phyloP scores from a whole-genome alignment of 2,888 invertebrate genomes.

The Neoscelio sp. region DNA sequence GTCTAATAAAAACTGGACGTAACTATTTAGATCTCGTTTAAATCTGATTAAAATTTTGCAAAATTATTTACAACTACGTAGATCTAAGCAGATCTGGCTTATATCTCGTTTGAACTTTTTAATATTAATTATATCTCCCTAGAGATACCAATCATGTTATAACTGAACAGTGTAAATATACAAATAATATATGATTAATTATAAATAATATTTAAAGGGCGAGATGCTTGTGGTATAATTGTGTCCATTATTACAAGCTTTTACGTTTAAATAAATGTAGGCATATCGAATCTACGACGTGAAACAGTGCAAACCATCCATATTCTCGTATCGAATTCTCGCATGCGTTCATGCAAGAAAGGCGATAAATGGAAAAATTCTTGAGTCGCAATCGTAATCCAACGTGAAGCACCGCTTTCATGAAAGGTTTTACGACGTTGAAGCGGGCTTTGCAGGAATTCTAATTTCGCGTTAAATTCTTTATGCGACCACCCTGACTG shows the following conservation, averaged over 20 bases:
- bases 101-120: no score
- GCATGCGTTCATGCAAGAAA: constrained; percentile 80
- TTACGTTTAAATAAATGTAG: constrained; percentile 51
- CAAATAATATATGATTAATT: no score
- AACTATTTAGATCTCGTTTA: no score
- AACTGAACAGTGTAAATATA: no score
- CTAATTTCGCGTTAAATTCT: constrained; percentile 76
- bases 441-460: constrained; percentile 70
- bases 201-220: no score
- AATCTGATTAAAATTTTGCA: no score
- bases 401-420: constrained; percentile 72
- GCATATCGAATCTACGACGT: constrained; percentile 60
- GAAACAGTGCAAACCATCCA: constrained; percentile 67
- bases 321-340: constrained; percentile 74
- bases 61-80: no score
- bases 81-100: no score
- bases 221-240: constrained; percentile 12
- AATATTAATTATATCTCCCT: no score
- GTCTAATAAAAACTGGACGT: no score
- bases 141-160: no score
- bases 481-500: constrained; percentile 69
- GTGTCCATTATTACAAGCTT: constrained; percentile 28
- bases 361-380: constrained; percentile 83
- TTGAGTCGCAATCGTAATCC: constrained; percentile 80
- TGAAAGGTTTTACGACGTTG: constrained; percentile 73